These are phyloP conservation scores for Stegodyphus dumicola DNA, from an alignment of 1,140 invertebrate genomes.

Conservation along the genomic window DNA sequence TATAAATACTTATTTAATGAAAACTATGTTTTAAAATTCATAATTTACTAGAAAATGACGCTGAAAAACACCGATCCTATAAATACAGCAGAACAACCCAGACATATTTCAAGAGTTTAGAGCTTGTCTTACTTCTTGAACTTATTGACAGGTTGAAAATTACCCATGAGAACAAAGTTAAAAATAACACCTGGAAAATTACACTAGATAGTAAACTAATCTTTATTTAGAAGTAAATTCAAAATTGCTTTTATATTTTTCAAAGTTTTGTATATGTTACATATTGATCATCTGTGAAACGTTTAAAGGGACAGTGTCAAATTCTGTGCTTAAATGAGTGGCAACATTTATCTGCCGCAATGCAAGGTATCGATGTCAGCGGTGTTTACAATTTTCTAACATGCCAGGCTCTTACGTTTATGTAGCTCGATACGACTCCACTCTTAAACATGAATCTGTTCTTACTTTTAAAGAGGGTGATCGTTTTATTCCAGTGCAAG, in stretches of 20 bases:
- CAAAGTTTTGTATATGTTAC: too few relatives aligned
- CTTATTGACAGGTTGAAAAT: too few relatives aligned
- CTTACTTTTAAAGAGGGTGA: constrained; percentile 43
- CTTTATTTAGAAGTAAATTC: too few relatives aligned
- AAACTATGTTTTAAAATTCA: neutral
- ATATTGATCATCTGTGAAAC: too few relatives aligned
- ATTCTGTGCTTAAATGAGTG: neutral
- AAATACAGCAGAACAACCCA: constrained; percentile 23
- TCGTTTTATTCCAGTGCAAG: constrained; percentile 28
- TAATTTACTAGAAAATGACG: neutral
- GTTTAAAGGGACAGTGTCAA: neutral
- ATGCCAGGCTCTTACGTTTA: constrained; percentile 5
- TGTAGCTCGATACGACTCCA: constrained; percentile 36
- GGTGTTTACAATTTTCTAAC: neutral
- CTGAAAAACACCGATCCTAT: constrained; percentile 16
- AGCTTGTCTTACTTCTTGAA: too few relatives aligned
- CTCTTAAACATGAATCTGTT: constrained; percentile 34
- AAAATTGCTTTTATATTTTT: too few relatives aligned
- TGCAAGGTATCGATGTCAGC: neutral
- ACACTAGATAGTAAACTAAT: too few relatives aligned
- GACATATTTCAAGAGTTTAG: constrained; percentile 41
- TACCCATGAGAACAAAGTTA: neutral
- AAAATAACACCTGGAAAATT: neutral
- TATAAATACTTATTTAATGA: neutral
- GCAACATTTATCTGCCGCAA: too few relatives aligned